Conservation (phyloP, 2,113 vertebrate species). For the Tragelaphus strepsiceros region DNA sequence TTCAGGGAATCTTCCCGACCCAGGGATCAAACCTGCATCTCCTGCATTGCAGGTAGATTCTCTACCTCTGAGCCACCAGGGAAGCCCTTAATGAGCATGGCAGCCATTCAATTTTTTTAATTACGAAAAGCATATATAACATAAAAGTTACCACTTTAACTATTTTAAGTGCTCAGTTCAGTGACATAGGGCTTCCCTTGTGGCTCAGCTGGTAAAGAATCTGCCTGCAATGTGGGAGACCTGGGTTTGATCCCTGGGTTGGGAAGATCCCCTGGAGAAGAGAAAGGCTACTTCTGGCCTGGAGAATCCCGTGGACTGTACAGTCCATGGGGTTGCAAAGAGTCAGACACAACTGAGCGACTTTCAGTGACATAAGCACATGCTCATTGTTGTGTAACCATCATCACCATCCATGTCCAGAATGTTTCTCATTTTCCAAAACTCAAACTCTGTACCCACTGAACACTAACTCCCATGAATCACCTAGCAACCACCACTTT, state of each 20-base stretch:
- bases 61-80: background rate
- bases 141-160: background rate
- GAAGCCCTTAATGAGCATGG: background rate
- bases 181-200: background rate
- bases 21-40: background rate
- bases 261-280: background rate
- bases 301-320: background rate
- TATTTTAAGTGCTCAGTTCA: background rate
- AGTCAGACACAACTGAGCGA: fast-evolving
- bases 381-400: background rate
- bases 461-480: background rate
- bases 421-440: background rate
- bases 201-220: background rate
- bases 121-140: background rate
- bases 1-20: background rate
- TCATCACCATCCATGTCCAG: background rate
- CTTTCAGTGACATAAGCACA: background rate
- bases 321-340: background rate
- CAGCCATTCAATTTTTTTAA: background rate
- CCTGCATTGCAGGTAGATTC: background rate
- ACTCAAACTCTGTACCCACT: background rate
- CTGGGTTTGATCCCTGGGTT: background rate
- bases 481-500: background rate
- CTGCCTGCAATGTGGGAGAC: background rate
- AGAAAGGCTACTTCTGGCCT: background rate